Percentiles rank a stretch among this genome's conserved stretches.
phyloP scores from a whole-genome alignment of 2,797 vertebrate genomes.

The Acanthopagrus latus region DNA sequence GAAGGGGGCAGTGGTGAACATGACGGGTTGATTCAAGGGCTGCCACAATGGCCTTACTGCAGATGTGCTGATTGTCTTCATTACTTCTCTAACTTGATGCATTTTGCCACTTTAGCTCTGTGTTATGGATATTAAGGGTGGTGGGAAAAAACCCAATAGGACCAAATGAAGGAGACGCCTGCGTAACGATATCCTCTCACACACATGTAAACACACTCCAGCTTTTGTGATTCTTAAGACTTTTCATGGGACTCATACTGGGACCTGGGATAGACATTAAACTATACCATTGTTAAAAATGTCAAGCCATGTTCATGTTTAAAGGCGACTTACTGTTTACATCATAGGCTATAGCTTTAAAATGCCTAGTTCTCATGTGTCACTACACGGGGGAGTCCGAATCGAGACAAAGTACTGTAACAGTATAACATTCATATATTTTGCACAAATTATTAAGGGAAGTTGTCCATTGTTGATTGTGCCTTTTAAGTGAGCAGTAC shows the following conservation, averaged over 20 bases:
- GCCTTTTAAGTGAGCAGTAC: constrained; percentile 64
- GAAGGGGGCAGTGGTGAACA: constrained; percentile 43
- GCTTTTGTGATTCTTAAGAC: constrained; percentile 6
- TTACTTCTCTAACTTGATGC: constrained; percentile 44
- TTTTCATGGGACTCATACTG: constrained; percentile 17
- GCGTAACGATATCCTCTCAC: constrained; percentile 7
- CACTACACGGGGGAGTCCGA: constrained; percentile 5
- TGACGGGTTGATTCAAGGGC: constrained; percentile 56
- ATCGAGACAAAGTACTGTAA: constrained; percentile 32
- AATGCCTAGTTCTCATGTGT: constrained; percentile 22
- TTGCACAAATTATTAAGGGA: constrained; percentile 44
- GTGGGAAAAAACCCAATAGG: constrained; percentile 24
- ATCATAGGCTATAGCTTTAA: constrained; percentile 42
- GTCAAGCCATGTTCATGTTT: constrained; percentile 13
- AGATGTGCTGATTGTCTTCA: constrained; percentile 34
- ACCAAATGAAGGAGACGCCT: constrained; percentile 37
- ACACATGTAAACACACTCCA: background rate
- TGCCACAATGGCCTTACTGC: constrained; percentile 40
- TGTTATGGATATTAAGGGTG: constrained; percentile 48
- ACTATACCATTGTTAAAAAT: constrained; percentile 4
- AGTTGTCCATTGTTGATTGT: constrained; percentile 62
- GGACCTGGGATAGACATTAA: constrained; percentile 19
- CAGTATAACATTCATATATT: constrained; percentile 43
- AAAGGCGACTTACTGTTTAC: constrained; percentile 47
- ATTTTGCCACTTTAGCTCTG: constrained; percentile 50